These are phyloP conservation scores for Cephus spinipes DNA, from an alignment of 2,888 invertebrate species.

Conservation along the genomic window DNA sequence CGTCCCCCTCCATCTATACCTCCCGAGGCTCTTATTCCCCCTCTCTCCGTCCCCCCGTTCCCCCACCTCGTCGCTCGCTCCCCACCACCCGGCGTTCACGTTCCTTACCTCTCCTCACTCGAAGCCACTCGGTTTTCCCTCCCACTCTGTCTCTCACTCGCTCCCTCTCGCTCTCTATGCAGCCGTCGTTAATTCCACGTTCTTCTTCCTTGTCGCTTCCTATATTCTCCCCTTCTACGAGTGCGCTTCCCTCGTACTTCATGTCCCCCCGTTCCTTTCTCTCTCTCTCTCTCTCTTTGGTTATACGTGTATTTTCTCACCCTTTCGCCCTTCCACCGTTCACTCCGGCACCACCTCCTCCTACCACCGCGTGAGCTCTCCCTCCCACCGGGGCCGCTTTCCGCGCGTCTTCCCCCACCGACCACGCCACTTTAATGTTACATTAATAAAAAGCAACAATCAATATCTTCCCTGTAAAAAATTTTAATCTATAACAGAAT, in stretches of 20 bases:
- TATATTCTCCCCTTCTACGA: slow-evolving; percentile 11
- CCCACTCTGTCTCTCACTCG: slow-evolving; percentile 32
- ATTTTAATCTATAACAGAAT: slow-evolving; percentile 64
- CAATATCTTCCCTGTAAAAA: slow-evolving; percentile 65
- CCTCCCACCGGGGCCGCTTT: slow-evolving; percentile 21
- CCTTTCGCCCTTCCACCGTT: slow-evolving; percentile 2
- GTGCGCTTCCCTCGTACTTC: slow-evolving; percentile 18
- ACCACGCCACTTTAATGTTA: slow-evolving; percentile 63
- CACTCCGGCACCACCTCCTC: slow-evolving; percentile 23
- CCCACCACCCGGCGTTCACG: slow-evolving; percentile 6
- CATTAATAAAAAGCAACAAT: slow-evolving; percentile 67
- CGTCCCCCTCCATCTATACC: slow-evolving; percentile 34
- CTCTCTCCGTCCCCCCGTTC: neutral
- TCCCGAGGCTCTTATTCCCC: slow-evolving; percentile 6
- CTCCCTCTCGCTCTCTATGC: slow-evolving; percentile 14
- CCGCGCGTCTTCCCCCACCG: slow-evolving; percentile 31
- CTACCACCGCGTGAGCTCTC: slow-evolving; percentile 15
- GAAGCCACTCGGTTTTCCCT: slow-evolving; percentile 24
- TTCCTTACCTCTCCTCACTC: slow-evolving; percentile 23
- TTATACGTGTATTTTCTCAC: neutral
- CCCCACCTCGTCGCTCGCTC: slow-evolving; percentile 3
- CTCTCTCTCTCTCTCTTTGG: slow-evolving; percentile 11
- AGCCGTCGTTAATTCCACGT: slow-evolving; percentile 9
- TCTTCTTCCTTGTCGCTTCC: slow-evolving; percentile 29
- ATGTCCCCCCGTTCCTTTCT: neutral